Evolutionary conservation across 1,140 invertebrate species (phyloP).

Genomic region (Hycleus phaleratus): DNA sequence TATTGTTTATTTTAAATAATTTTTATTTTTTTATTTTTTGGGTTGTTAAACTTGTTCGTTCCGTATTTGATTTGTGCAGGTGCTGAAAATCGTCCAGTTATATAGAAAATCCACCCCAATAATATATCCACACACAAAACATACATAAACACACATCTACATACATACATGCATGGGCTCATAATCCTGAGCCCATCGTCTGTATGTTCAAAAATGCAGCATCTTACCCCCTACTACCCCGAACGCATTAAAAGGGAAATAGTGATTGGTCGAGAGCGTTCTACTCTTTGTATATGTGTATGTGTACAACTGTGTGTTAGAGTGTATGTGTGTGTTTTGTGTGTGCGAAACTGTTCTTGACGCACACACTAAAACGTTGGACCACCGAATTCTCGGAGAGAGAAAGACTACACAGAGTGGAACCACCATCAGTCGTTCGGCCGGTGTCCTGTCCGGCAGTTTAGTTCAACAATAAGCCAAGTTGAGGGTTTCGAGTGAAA

Average conservation of each 20-base stretch:
- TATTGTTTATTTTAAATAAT: no score
- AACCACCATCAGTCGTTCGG: conserved; percentile 13
- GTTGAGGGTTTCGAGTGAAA: conserved; percentile 5
- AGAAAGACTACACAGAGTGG: conserved; percentile 1
- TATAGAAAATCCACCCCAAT: no score
- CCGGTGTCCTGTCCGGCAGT: conserved; percentile 9
- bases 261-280: not conserved
- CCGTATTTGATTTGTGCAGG: no score
- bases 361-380: not conserved
- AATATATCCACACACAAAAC: not conserved
- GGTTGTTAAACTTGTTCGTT: no score
- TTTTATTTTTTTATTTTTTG: no score
- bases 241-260: conserved; percentile 19
- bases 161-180: conserved; percentile 7
- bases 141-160: not conserved
- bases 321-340: no score
- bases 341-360: not conserved
- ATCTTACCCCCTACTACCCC: conserved; percentile 21
- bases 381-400: conserved; percentile 20
- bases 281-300: conserved; percentile 4
- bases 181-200: conserved; percentile 17
- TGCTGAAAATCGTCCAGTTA: no score
- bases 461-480: conserved; percentile 12
- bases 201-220: conserved; percentile 26
- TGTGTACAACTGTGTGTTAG: not conserved